Percentiles rank a stretch among this genome's conserved stretches.
These are phyloP conservation scores for Epinotia nisella DNA, from an alignment of 2,888 invertebrate genomes.

Conservation along the genomic window DNA sequence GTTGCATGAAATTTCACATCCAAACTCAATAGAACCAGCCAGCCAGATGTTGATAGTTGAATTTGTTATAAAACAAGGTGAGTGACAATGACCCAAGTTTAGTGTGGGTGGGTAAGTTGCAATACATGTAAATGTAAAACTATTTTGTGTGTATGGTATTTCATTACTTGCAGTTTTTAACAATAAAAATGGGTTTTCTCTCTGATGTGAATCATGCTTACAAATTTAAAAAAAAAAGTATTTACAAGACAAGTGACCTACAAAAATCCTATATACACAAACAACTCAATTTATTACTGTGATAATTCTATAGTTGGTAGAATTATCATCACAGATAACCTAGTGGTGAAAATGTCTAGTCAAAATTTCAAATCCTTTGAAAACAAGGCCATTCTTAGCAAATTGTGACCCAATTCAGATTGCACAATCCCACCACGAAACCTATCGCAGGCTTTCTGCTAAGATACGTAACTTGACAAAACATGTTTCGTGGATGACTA, in stretches of 20 bases:
- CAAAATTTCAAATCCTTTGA: constrained; percentile 22
- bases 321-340: not conserved
- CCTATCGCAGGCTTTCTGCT: constrained; percentile 26
- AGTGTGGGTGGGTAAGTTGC: no score
- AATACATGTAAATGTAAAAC: not conserved
- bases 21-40: no score
- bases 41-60: no score
- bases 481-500: constrained; percentile 34
- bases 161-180: not conserved
- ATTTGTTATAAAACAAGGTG: not conserved
- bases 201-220: not conserved
- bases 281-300: constrained; percentile 8
- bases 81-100: no score
- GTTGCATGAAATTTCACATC: no score
- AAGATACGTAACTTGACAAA: constrained; percentile 17
- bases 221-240: not conserved
- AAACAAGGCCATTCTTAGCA: constrained; percentile 33
- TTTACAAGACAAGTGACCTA: not conserved
- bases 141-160: not conserved
- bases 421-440: constrained; percentile 26
- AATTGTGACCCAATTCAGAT: constrained; percentile 44
- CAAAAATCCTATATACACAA: not conserved
- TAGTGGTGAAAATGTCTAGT: not conserved
- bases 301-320: not conserved
- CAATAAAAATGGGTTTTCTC: not conserved